Percentiles rank a stretch among this genome's conserved stretches.
phyloP scores from a whole-genome alignment of 35 echinoderm and acorn worm genomes.

The Hemicentrotus pulcherrimus region DNA sequence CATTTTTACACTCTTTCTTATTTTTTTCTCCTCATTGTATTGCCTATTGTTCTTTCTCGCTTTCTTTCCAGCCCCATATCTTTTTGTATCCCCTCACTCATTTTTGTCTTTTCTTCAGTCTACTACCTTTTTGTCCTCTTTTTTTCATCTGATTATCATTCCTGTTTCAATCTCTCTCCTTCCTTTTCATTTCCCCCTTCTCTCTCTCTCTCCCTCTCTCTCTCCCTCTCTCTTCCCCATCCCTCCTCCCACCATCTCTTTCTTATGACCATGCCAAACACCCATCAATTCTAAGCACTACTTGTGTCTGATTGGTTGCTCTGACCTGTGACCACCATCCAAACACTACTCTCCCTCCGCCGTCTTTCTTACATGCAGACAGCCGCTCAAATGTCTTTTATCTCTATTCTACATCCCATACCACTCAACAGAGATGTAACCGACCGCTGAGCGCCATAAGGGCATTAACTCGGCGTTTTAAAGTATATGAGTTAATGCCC shows the following conservation, averaged over 20 bases:
- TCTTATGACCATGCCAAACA: background rate
- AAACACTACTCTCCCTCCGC: background rate
- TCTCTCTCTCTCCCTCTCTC: no score
- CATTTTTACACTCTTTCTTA: background rate
- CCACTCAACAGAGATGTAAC: background rate
- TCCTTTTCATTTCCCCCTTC: background rate
- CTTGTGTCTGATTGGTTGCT: background rate
- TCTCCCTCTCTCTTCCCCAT: no score
- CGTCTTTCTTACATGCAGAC: background rate
- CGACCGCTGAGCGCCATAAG: no score
- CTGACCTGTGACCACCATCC: background rate
- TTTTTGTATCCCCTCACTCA: no score
- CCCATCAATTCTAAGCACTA: conserved; percentile 12
- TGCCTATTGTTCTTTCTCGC: background rate
- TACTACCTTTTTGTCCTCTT: background rate
- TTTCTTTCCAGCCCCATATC: no score
- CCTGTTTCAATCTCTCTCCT: background rate
- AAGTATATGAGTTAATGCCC: no score
- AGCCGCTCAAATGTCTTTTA: background rate
- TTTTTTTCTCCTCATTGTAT: background rate
- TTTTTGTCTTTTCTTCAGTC: no score
- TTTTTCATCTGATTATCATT: no score
- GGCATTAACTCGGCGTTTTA: no score
- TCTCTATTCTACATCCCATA: background rate
- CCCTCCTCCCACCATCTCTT: background rate